Base-by-base conservation (phyloP, 53 echinoderm and acorn worm genomes). In the Henricia sp. region DNA sequence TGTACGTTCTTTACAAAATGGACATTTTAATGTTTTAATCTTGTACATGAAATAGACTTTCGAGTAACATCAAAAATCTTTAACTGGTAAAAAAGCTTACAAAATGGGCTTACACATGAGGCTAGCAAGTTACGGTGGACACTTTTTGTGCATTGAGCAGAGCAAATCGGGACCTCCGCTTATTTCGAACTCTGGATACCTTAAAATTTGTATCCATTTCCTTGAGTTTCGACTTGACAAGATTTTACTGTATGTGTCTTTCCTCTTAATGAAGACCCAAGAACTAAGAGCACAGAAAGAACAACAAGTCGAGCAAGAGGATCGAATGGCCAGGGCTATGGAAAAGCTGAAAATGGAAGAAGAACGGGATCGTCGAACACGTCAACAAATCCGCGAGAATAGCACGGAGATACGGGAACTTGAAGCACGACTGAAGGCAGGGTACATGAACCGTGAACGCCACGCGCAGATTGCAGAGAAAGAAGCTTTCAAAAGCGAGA, bases 391-490 rank as follows among this genome's bases (percentile, higher is more conserved):
- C 64, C 50, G 99, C n/a, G 95, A 92, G 39, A 95, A 95, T 82
- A 92, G 99, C 62, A 58, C 84, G 16, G 99, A 99, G 89, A 54
- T 99, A 4, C 74, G 99, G 41, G 99, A 99, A 70, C 59, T 99
- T 38, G 95, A 92, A 69, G 82, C 83, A 20, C 82, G 89, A 46
- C 89, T 99, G 0, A 88, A 89, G 58, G 93, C 99, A 14, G 99
- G 94, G 14, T 99, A 99, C 77, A 95, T 87, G 89, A 94, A 92
- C 72, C 86, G 94, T 40, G 99, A 99, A 67, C 60, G 99, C 28
- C 86, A 90, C 29, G 99, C 99, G 23, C 99, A 99, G 74, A 92
- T 95, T 19, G 99, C 99, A 6, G 99, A 99, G 90, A 99, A 99
- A 59, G 92, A 90, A 38, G 94, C 95, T 20, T 83, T 90, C 72